A percentile compares a stretch with the other conserved stretches of the same genome.
These are phyloP conservation scores for Tinamus major DNA, from an alignment of 2,797 vertebrate species.

Conservation along the genomic window DNA sequence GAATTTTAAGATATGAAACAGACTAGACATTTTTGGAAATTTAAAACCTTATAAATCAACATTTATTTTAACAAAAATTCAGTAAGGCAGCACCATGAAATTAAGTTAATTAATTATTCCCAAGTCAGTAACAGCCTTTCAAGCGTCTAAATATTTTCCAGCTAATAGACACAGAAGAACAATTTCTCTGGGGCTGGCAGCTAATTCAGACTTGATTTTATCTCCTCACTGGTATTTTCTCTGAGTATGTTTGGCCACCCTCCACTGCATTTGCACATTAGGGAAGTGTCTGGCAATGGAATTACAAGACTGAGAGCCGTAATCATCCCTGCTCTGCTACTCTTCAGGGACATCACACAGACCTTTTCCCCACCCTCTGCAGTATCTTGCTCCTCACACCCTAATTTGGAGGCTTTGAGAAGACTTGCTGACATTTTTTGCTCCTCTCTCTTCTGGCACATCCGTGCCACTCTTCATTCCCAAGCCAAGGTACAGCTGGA, in stretches of 20 bases:
- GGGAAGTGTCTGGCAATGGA: background rate
- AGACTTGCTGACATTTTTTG: background rate
- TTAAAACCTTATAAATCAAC: background rate
- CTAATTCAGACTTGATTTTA: background rate
- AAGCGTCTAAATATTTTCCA: slow-evolving; percentile 12
- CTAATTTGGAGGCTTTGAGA: background rate
- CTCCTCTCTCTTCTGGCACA: background rate
- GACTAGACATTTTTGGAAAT: background rate
- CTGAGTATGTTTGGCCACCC: background rate
- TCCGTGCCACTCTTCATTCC: background rate
- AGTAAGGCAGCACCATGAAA: slow-evolving; percentile 13
- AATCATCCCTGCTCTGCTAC: background rate
- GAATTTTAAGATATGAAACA: background rate
- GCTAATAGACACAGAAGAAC: background rate
- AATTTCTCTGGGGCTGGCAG: background rate
- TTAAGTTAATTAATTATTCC: slow-evolving; percentile 27
- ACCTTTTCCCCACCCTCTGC: background rate
- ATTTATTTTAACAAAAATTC: slow-evolving; percentile 20
- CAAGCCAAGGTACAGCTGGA: background rate
- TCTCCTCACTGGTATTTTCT: slow-evolving; percentile 11
- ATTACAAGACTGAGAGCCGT: background rate
- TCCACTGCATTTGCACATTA: background rate
- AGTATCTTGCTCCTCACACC: background rate
- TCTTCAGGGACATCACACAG: background rate
- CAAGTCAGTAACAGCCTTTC: background rate